Evolutionary conservation across 2,888 invertebrate genomes (phyloP).

Genomic region (Dicyrtoma fusca): DNA sequence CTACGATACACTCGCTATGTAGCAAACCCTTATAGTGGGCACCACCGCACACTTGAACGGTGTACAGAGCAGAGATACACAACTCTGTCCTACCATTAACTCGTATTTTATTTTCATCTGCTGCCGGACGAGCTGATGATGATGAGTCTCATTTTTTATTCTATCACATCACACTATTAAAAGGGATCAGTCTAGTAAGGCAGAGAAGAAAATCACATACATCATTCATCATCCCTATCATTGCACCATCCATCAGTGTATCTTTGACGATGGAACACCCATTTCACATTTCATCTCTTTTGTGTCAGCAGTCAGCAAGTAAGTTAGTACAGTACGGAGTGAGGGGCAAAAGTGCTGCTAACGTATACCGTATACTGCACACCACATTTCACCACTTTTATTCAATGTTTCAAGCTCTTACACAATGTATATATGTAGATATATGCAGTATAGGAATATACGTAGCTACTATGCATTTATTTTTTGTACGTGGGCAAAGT

Average conservation of each 20-base stretch:
- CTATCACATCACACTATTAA: background rate
- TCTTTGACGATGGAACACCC: slow-evolving; percentile 5
- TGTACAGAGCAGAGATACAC: too few relatives aligned
- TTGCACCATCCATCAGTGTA: background rate
- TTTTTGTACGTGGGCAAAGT: too few relatives aligned
- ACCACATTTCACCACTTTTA: background rate
- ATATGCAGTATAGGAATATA: background rate
- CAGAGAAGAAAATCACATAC: slow-evolving; percentile 1
- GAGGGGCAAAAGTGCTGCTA: background rate
- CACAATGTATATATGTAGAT: too few relatives aligned
- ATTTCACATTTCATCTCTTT: background rate
- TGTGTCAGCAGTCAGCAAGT: too few relatives aligned
- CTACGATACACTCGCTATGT: too few relatives aligned
- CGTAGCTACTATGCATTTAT: too few relatives aligned
- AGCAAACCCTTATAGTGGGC: too few relatives aligned
- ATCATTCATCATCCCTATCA: slow-evolving; percentile 12
- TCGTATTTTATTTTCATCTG: background rate
- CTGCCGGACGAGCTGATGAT: too few relatives aligned
- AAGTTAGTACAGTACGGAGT: too few relatives aligned
- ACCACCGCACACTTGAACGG: too few relatives aligned
- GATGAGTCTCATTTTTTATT: too few relatives aligned
- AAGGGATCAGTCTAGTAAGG: background rate
- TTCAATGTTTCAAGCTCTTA: background rate
- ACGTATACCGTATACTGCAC: background rate
- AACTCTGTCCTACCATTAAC: too few relatives aligned